Conservation (phyloP, 2,888 invertebrate species). For the Diplazon laetatorius region DNA sequence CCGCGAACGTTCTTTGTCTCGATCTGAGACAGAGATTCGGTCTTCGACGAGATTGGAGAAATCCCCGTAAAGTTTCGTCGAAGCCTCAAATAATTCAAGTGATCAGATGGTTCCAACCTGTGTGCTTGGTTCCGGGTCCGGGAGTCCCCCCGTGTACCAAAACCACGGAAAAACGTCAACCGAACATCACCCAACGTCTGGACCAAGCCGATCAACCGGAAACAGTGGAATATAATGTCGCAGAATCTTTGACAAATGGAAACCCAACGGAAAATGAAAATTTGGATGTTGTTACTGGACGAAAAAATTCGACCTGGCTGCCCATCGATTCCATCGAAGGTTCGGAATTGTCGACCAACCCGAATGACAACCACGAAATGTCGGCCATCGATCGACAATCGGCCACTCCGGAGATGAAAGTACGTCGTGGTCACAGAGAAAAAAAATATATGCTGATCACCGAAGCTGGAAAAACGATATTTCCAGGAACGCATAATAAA, state of each 20-base stretch:
- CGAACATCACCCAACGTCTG: conserved; percentile 9
- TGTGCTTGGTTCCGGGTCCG: conserved; percentile 65
- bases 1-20: conserved; percentile 18
- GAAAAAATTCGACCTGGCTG: too few species aligned
- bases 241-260: background rate
- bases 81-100: conserved; percentile 63
- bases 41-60: conserved; percentile 9
- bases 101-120: conserved; percentile 70
- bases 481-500: background rate
- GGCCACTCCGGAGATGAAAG: conserved; percentile 38
- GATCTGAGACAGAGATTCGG: conserved; percentile 57
- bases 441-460: conserved; percentile 57
- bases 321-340: too few species aligned
- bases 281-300: too few species aligned
- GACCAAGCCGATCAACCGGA: conserved; percentile 8
- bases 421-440: conserved; percentile 5
- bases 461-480: background rate
- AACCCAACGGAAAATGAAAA: too few species aligned
- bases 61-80: background rate
- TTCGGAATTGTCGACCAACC: conserved; percentile 24
- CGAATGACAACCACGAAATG: background rate
- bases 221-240: background rate
- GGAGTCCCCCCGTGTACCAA: conserved; percentile 60
- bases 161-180: conserved; percentile 42
- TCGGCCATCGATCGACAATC: conserved; percentile 31